phyloP scores from a whole-genome alignment of 2,113 vertebrate genomes.

The Oreochromis spilurus region DNA sequence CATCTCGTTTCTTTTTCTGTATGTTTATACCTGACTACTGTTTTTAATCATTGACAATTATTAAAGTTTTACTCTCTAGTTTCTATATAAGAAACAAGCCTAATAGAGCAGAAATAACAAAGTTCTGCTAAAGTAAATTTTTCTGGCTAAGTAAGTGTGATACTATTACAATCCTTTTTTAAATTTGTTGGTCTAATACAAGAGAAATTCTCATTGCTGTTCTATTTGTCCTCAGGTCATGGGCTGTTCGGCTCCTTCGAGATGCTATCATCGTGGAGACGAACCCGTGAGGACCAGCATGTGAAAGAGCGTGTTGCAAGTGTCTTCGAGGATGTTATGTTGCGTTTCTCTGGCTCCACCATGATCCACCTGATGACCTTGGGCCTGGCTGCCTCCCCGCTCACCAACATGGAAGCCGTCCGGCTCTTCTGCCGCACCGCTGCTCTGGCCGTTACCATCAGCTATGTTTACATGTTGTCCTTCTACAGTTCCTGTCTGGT shows the following conservation, averaged over 20 bases:
- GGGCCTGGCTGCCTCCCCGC: constrained; percentile 95
- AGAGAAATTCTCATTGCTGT: neutral
- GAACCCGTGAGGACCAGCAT: constrained; percentile 95
- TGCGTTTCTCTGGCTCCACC: constrained; percentile 94
- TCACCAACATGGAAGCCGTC: constrained; percentile 99
- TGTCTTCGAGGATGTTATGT: constrained; percentile 96
- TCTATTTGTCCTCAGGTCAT: constrained; percentile 78
- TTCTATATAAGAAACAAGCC: neutral
- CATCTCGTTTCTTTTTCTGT: neutral
- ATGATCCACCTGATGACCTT: constrained; percentile 96
- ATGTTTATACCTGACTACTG: neutral
- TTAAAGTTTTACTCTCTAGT: neutral
- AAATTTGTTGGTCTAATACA: neutral
- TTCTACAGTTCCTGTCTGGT: constrained; percentile 98
- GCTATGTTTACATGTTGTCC: constrained; percentile 96
- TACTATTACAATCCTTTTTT: neutral
- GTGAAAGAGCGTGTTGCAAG: constrained; percentile 96
- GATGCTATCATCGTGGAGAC: constrained; percentile 97
- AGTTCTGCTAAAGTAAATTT: neutral
- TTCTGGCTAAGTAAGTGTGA: neutral
- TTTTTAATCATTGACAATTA: neutral
- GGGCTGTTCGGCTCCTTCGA: constrained; percentile 97
- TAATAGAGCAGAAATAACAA: neutral
- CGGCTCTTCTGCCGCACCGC: constrained; percentile 96
- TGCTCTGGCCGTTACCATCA: constrained; percentile 89